These are phyloP conservation scores for Alfaro cultratus DNA, from an alignment of 2,797 vertebrate genomes.

Conservation along the genomic window DNA sequence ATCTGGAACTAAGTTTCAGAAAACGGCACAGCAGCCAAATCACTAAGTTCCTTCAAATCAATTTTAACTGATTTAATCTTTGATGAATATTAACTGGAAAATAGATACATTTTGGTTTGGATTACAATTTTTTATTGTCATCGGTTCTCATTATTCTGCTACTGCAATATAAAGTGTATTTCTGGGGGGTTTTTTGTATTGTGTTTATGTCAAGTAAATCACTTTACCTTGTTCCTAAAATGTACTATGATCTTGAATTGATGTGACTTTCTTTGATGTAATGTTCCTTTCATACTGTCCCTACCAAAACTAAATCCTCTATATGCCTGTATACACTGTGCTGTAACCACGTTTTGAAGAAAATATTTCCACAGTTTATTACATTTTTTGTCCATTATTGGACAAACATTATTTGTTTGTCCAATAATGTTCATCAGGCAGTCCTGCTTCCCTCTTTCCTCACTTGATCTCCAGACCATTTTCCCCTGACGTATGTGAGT, in stretches of 20 bases:
- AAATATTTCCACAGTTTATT: neutral
- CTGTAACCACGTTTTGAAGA: neutral
- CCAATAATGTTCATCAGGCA: neutral
- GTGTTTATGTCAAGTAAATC: neutral
- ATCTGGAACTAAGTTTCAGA: neutral
- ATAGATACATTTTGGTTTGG: neutral
- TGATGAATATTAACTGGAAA: neutral
- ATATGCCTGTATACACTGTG: neutral
- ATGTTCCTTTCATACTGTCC: neutral
- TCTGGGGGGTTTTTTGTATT: no score
- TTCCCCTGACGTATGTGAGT: slow-evolving; percentile 10
- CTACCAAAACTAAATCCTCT: neutral
- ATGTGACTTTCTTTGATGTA: neutral
- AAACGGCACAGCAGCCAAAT: neutral
- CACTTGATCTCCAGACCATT: slow-evolving; percentile 30
- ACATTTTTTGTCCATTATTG: neutral
- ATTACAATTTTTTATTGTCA: neutral
- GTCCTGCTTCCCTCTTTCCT: slow-evolving; percentile 6
- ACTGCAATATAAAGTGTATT: no score
- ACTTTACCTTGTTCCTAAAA: neutral
- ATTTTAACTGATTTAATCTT: neutral
- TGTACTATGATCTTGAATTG: neutral
- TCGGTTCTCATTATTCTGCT: no score
- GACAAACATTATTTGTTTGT: no score
- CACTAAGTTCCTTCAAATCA: neutral